phyloP scores from a whole-genome alignment of 2,113 vertebrate species.

The Antigone vipio region DNA sequence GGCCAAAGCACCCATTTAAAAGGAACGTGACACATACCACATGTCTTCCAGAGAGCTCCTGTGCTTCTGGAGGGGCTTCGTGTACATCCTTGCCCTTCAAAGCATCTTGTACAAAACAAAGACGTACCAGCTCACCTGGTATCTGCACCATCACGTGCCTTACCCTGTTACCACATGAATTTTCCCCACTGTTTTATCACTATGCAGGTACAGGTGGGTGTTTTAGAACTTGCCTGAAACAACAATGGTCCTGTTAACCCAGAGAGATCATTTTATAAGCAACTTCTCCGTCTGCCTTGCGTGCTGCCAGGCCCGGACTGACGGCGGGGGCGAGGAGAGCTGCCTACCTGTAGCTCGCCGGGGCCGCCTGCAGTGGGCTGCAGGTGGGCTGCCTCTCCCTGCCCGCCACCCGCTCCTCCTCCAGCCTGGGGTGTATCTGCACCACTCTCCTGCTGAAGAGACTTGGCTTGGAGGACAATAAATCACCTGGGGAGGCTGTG shows the following conservation, averaged over 20 bases:
- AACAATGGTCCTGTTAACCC: not conserved
- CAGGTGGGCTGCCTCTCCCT: not conserved
- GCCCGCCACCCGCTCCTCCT: not conserved
- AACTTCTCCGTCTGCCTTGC: not conserved
- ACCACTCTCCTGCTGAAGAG: not conserved
- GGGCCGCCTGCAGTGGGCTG: not conserved
- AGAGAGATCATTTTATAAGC: not conserved
- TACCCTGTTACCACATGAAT: not conserved
- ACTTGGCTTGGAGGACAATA: not conserved
- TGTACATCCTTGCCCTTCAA: not conserved
- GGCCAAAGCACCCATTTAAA: not conserved
- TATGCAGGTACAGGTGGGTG: not conserved
- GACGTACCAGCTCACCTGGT: not conserved
- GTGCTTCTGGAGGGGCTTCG: not conserved
- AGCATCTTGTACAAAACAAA: not conserved
- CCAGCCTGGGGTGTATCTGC: accelerated
- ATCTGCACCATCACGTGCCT: not conserved
- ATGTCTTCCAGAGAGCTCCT: not conserved
- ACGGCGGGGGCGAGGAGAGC: accelerated
- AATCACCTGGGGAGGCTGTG: not conserved
- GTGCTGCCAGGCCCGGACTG: not conserved
- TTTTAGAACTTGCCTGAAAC: not conserved
- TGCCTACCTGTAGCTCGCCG: not conserved
- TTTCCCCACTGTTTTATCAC: not conserved
- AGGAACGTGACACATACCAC: not conserved